These are phyloP conservation scores for Peromyscus californicus DNA, from an alignment of 2,113 vertebrate species.

Conservation along the genomic window DNA sequence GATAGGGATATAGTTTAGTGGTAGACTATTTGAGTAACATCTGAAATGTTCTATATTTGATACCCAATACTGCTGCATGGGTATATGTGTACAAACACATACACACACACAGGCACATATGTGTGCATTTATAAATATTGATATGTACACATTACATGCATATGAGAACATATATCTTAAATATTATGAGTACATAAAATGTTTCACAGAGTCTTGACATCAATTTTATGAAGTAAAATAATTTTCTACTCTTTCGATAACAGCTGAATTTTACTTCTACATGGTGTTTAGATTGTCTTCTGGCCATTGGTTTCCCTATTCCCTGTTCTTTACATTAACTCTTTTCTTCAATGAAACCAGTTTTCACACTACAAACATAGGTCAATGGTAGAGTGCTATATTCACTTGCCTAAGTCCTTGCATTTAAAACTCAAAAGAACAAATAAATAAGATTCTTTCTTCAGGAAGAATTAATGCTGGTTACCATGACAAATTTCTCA, in stretches of 20 bases:
- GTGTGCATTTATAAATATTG: background rate
- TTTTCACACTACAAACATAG: background rate
- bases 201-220: background rate
- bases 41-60: background rate
- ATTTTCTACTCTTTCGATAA: background rate
- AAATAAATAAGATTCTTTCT: background rate
- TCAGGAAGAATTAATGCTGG: background rate
- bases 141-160: background rate
- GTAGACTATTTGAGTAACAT: background rate
- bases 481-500: conserved; percentile 9
- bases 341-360: background rate
- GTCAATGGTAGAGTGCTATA: no score
- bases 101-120: background rate
- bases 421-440: background rate
- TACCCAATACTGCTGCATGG: background rate
- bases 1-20: no score
- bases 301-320: background rate
- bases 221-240: background rate
- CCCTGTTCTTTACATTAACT: background rate
- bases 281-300: background rate
- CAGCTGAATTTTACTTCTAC: fast-evolving
- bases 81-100: background rate
- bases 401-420: background rate
- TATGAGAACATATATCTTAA: background rate
- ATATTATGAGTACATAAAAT: background rate